These are phyloP conservation scores for Anthoscopus minutus DNA, from an alignment of 2,113 vertebrate species.

Conservation along the genomic window DNA sequence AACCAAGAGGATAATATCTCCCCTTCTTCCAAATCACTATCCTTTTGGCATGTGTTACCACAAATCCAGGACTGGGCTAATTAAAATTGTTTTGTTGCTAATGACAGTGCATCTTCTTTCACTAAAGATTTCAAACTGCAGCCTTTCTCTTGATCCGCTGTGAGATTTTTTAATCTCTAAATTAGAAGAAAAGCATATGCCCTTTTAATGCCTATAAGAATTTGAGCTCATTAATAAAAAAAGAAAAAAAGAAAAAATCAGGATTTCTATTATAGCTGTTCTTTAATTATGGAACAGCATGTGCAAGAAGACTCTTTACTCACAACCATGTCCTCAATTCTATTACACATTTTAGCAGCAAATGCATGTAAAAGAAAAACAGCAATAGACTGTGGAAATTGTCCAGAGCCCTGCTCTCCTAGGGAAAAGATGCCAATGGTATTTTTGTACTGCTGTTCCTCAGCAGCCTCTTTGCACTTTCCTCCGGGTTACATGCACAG, in stretches of 20 bases:
- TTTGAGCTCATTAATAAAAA: conserved; percentile 39
- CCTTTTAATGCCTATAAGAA: conserved; percentile 53
- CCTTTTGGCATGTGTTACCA: not conserved
- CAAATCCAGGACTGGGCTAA: conserved; percentile 8
- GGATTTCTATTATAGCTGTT: conserved; percentile 50
- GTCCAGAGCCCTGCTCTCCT: conserved; percentile 51
- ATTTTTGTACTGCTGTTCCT: conserved; percentile 45
- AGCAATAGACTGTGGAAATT: conserved; percentile 48
- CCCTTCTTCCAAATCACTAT: not conserved
- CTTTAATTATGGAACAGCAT: conserved; percentile 67
- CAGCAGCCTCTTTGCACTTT: conserved; percentile 54
- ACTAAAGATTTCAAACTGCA: conserved; percentile 7
- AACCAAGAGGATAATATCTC: not conserved
- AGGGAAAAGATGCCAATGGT: conserved; percentile 47
- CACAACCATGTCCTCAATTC: conserved; percentile 38
- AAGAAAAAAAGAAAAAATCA: not conserved
- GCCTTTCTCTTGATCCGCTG: conserved; percentile 38
- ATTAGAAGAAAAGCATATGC: conserved; percentile 51
- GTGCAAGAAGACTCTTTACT: conserved; percentile 43
- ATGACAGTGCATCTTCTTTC: conserved; percentile 22
- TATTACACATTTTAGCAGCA: conserved; percentile 4
- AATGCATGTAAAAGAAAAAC: conserved; percentile 43
- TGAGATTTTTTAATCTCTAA: conserved; percentile 45
- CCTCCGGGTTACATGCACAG: conserved; percentile 52
- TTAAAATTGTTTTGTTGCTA: conserved; percentile 45